These are phyloP conservation scores for Helarctos malayanus DNA, from an alignment of 2,797 vertebrate species.

Conservation along the genomic window DNA sequence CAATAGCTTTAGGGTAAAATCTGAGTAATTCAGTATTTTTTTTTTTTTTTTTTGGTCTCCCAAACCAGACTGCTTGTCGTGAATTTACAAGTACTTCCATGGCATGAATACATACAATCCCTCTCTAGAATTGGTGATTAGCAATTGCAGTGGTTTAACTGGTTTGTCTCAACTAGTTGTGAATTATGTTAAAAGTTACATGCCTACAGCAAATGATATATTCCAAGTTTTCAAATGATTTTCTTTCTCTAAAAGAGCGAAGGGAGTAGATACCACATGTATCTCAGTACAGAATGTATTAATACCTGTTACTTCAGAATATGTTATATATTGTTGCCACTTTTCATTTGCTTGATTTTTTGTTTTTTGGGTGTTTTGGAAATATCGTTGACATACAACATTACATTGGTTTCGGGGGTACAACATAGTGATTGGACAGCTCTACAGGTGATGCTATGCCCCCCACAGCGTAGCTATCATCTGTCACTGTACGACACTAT, in stretches of 20 bases:
- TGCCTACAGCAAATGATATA: not conserved
- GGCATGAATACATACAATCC: not conserved
- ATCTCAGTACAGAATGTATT: not conserved
- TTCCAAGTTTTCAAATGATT: not conserved
- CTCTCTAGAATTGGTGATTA: not conserved
- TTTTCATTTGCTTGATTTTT: not conserved
- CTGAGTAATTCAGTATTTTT: not conserved
- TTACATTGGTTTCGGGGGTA: not conserved
- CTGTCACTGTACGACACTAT: not conserved
- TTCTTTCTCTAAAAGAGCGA: not conserved
- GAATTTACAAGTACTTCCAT: slow-evolving; percentile 4
- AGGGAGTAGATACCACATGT: not conserved
- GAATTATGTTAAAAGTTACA: not conserved
- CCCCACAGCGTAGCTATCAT: not conserved
- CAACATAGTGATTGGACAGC: not conserved
- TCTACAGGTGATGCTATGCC: not conserved
- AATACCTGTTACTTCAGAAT: not conserved
- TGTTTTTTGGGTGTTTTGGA: not conserved
- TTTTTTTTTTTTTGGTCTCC: not conserved
- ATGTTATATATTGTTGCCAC: not conserved
- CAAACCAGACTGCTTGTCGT: not conserved
- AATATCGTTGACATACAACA: not conserved
- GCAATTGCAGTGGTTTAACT: not conserved
- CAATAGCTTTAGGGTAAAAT: not conserved
- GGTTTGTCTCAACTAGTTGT: not conserved